Base-by-base conservation (phyloP, 2,113 vertebrate species). In the Sorex fumeus region DNA sequence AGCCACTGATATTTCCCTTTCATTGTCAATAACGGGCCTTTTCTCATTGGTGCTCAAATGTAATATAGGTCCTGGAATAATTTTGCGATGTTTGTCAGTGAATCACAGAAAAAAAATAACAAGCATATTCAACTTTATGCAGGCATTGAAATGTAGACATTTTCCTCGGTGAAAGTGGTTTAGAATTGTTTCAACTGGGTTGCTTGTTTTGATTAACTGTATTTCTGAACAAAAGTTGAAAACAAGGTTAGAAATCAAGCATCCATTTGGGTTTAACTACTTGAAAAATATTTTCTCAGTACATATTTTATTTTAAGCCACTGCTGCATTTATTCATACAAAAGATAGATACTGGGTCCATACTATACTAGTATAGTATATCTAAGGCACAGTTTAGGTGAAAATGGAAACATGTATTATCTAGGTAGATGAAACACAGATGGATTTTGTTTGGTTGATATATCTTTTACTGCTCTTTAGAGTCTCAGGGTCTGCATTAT, bases 51-150 rank as follows among this genome's bases (percentile, higher is more conserved):
- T 91, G 97, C 96, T 97, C 66, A 87, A 96, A 94, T 96, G 94
- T 95, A 76, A 81, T 95, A 94, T 96, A 94, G 89, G 91, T 86
- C 92, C 88, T 34, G 92, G 91, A 97, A 97, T 97, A 97, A 96
- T 96, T 98, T 97, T 96, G 88, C 88, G 45, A 36, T 91, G 84
- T 96, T 96, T 93, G 91, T 96, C 40, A 19, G 94, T 96, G 96
- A 93, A 89, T 96, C 91, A 93, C 84, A 94, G 93, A 94, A 90
- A 93, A 78, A 91, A 95, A 96, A 91, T 92, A 95, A 89, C 62
- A 91, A 97, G 93, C 95, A 96, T 87, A 91, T 94, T 94, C 93
- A 96, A 96, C 92, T 97, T 97, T 91, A 92, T 90, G 93, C 89
- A 95, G 92, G 79, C 95, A 88, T 87, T 94, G 85, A 96, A 94